Evolutionary conservation across 2,797 vertebrate genomes (phyloP), one percentile per base, ranked within the genome.

Genomic region (Coendou prehensilis): DNA sequence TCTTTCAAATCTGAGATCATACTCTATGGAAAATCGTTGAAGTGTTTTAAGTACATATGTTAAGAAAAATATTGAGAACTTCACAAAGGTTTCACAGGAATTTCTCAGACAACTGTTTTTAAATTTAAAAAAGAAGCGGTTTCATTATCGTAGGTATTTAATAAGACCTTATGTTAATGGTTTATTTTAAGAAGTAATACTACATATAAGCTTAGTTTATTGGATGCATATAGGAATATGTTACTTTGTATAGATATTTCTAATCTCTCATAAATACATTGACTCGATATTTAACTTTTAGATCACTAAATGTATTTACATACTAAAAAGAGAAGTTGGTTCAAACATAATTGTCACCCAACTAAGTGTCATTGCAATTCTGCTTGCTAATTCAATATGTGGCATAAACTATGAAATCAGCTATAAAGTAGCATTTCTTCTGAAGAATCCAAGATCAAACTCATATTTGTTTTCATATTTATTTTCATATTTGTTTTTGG

Each of bases 381-480:
- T 75, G 22, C 3, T 88, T 50, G 6, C 3, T 82, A 79, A 91
- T 22, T 91, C 79, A 69, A 30, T 41, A 41, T 78, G 20, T 56
- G 41, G 6, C 8, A 83, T 69, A 59, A 78, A n/a, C 5, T 82
- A 7, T 23, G n/a, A 94, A 93, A 73, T 82, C 6, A 33, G 54
- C 71, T 91, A 86, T 18, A 15, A 57, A 96, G 23, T 9, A 89
- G 33, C 11, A 89, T 87, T 79, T 91, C 37, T 84, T 94, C n/a
- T 81, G 30, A 79, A 28, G 1, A 75, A 2, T 18, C 5, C 26
- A 61, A 67, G 28, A 91, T 93, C 33, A 91, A 93, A 96, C 22
- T 81, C 20, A 87, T 52, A n/a, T 91, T 71, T 17, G 18, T 37
- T 18, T 69, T 54, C 45, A 61, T 80, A 89, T 82, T 88, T 88